Evolutionary conservation across 2,888 invertebrate species (phyloP).

Genomic region (Pedicia rivosa): DNA sequence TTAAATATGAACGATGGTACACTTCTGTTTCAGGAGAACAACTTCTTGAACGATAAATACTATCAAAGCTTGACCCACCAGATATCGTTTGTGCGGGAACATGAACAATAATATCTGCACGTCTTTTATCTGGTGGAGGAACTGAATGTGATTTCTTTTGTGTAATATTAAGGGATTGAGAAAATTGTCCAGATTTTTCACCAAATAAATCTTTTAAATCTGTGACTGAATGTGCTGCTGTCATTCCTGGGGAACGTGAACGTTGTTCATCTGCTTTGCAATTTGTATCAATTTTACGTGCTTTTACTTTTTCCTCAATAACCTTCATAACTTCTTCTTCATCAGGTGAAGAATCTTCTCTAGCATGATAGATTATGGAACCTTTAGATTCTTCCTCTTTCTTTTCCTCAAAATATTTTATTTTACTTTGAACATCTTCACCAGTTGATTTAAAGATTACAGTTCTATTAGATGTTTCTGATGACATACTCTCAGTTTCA

Average conservation of each 20-base stretch:
- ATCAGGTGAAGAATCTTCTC: constrained; percentile 35
- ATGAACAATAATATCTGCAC: no score
- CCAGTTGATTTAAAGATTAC: constrained; percentile 44
- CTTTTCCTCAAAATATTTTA: constrained; percentile 65
- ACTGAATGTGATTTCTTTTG: no score
- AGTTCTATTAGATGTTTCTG: constrained; percentile 53
- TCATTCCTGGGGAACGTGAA: constrained; percentile 16
- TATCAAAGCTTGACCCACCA: constrained; percentile 43
- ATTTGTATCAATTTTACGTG: constrained; percentile 13
- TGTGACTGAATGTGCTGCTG: constrained; percentile 20
- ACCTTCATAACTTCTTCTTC: constrained; percentile 32
- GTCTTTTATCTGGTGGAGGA: no score
- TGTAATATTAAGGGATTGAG: constrained; percentile 10
- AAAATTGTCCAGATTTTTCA: constrained; percentile 39
- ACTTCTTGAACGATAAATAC: constrained; percentile 52
- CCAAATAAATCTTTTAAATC: constrained; percentile 72
- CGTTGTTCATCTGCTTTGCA: constrained; percentile 18
- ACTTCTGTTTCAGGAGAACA: constrained; percentile 45
- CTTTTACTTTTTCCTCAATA: constrained; percentile 31
- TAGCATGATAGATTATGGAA: constrained; percentile 35
- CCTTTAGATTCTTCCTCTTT: constrained; percentile 32
- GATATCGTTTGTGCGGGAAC: not conserved
- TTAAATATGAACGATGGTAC: constrained; percentile 50
- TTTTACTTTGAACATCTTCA: constrained; percentile 48
- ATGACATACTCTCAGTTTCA: constrained; percentile 52